Base-by-base conservation (phyloP, 2,797 vertebrate genomes). In the Bovichtus diacanthus region DNA sequence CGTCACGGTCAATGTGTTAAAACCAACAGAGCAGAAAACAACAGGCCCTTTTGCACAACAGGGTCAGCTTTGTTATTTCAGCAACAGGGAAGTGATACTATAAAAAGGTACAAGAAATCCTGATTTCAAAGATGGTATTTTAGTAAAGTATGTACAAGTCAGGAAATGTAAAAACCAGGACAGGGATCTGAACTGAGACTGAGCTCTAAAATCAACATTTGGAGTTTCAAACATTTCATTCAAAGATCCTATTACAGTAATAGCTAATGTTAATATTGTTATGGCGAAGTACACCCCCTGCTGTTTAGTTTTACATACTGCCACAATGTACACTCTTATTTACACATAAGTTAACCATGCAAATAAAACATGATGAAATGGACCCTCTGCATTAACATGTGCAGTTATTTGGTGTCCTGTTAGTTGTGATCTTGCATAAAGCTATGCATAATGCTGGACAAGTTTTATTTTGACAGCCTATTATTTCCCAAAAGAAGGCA, bases 1-100 rank as follows among this genome's bases (percentile, higher is more conserved):
- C 65, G 81, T 90, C 89, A 89, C 36, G 54, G 82, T 88, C 85
- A 88, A 88, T 89, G 81, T 90, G 90, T 83, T n/a, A 77, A 86
- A 92, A 81, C 77, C 87, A 91, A 69, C 70, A 56, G 70, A 83
- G 85, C 72, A 65, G 72, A 88, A 85, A 90, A 88, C 76, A 89
- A 84, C 85, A 72, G 31, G 67, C 76, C 75, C 76, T 83, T 87
- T 80, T 49, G 15, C 81, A 80, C 76, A 53, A 54, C 59, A 70
- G 59, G 81, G 61, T 85, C 78, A 61, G 67, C 63, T 70, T 60
- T 66, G 51, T 49, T 56, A 0, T 16, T 29, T 36, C 27, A 67
- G 58, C 68, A 9, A 1, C 50, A 23, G 62, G 61, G 51, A 63
- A 12, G 61, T 56, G 6, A 73, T 43, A 64, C 21, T 23, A 53